These are phyloP conservation scores for Takifugu ocellatus DNA, from an alignment of 2,797 vertebrate species.

Conservation along the genomic window DNA sequence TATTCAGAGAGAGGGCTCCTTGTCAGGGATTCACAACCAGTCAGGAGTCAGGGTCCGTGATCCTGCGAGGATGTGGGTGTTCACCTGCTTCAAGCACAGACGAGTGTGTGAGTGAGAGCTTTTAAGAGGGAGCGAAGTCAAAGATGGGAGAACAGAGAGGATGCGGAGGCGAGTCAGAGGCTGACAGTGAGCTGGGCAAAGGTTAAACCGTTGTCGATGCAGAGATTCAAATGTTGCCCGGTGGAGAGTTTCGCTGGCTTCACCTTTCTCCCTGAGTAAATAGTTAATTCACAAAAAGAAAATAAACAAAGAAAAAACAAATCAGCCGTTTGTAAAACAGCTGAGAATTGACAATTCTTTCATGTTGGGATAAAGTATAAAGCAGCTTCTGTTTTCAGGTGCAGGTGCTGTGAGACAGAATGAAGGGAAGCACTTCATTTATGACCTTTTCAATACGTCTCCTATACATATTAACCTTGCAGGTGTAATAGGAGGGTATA, in stretches of 20 bases:
- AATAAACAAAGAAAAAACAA: too few species aligned
- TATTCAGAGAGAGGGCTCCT: conserved; percentile 66
- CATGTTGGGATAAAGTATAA: conserved; percentile 6
- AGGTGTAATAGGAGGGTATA: conserved; percentile 58
- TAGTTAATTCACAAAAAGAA: conserved; percentile 3
- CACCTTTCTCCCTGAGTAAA: conserved; percentile 19
- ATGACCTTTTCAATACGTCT: conserved; percentile 67
- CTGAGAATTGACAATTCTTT: too few species aligned
- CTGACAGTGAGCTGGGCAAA: conserved; percentile 9
- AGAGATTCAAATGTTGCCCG: conserved; percentile 29
- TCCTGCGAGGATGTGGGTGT: conserved; percentile 62
- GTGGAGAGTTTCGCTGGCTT: conserved; percentile 20
- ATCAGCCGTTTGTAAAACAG: too few species aligned
- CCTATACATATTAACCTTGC: conserved; percentile 69
- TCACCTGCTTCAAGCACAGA: conserved; percentile 65
- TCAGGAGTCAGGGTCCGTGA: conserved; percentile 50
- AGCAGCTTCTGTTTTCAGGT: conserved; percentile 28
- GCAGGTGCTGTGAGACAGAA: conserved; percentile 28
- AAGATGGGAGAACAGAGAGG: conserved; percentile 33
- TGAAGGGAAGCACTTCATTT: conserved; percentile 24
- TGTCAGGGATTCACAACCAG: conserved; percentile 64
- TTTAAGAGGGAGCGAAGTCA: conserved; percentile 52
- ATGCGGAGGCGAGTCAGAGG: conserved; percentile 15
- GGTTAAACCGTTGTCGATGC: conserved; percentile 25
- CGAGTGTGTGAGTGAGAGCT: conserved; percentile 38